Base-by-base conservation (phyloP, 2,113 vertebrate genomes). In the Oncorhynchus tshawytscha region DNA sequence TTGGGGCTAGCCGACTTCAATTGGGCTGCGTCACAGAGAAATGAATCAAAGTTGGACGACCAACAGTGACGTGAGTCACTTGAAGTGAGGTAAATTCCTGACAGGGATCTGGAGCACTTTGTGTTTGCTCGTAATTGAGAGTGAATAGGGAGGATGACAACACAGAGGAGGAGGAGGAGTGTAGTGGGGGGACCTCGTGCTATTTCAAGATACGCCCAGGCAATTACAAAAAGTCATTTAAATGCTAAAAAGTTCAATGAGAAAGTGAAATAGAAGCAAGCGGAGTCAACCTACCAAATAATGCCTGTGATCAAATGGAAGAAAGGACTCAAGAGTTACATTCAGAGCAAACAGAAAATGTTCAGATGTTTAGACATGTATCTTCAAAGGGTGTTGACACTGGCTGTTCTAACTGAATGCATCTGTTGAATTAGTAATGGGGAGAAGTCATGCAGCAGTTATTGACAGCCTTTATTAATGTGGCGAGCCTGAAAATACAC, bases 161-260 rank as follows among this genome's bases (percentile, higher is more conserved):
- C 79, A 72, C 60, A 7, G 48, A 45, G 13, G 73, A 49, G 7
- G 20, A 45, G 27, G 13, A 15, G 49, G 71, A 15, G 49, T 18
- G 49, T 15, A 48, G 39, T 45, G 39, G 39, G 39, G 39, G 39
- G 9, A 45, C 39, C 39, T 45, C 1, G 12, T 78, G 73, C 75
- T 84, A 77, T 80, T 86, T 78, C 70, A 79, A 79, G 78, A 85
- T 76, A 75, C 72, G 69, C 48, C 24, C 1, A 59, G 62, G 72
- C 77, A 84, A 85, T 86, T 85, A 84, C 78, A 73, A 69, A 78
- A 79, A 80, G 81, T 87, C 51, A 86, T 86, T 84, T 88, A 85
- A 82, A 88, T 83, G 73, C 74, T 78, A 84, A 85, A 74, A 85
- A 84, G 84, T 60, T 72, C 73, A 74, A 86, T 72, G 73, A 71